Evolutionary conservation across 2,888 invertebrate genomes (phyloP).

Genomic region (Himalopsyche kuldschensis): DNA sequence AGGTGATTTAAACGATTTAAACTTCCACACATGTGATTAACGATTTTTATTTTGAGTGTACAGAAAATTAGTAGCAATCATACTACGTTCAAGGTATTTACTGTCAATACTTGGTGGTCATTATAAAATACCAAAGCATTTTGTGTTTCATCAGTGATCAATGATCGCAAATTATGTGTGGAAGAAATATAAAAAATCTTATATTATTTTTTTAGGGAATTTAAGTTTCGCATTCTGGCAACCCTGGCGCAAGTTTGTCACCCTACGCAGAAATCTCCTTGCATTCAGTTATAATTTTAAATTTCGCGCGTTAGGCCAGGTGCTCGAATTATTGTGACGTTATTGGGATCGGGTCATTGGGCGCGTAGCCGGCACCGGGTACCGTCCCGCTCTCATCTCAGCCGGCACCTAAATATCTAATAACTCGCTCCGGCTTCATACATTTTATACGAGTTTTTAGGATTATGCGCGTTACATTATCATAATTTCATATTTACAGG

Average conservation of each 20-base stretch:
- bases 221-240: neutral
- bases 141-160: no score
- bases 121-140: no score
- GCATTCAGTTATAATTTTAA: constrained; percentile 34
- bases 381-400: neutral
- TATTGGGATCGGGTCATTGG: constrained; percentile 5
- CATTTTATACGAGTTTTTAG: constrained; percentile 39
- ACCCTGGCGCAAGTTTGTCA: neutral
- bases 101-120: no score
- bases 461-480: constrained; percentile 38
- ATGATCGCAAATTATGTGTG: no score
- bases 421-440: constrained; percentile 34
- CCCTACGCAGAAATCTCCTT: constrained; percentile 12
- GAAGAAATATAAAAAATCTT: no score
- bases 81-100: no score
- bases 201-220: neutral
- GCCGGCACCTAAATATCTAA: constrained; percentile 28
- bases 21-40: no score
- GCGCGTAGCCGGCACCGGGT: neutral
- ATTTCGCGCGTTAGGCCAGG: constrained; percentile 12
- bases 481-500: constrained; percentile 39
- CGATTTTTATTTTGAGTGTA: no score
- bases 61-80: no score
- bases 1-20: no score
- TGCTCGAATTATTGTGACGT: constrained; percentile 20